Conservation (phyloP, 2,113 vertebrate species). For the Perca fluviatilis region DNA sequence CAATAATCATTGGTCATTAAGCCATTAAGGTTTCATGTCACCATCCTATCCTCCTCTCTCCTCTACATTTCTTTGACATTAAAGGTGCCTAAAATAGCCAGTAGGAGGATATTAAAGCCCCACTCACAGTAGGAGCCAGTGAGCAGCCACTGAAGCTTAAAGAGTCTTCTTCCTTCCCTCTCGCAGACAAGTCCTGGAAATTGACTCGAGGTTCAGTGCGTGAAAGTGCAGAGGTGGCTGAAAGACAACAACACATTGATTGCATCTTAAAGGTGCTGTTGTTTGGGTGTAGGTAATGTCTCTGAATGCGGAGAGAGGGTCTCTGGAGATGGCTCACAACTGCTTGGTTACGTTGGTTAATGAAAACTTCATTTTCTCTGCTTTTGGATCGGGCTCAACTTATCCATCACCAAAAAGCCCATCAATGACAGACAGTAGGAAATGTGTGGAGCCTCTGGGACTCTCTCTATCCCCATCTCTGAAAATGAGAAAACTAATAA, state of each 20-base stretch:
- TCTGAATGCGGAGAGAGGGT: slow-evolving; percentile 40
- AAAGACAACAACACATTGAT: slow-evolving; percentile 49
- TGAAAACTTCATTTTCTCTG: slow-evolving; percentile 67
- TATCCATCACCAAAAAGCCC: slow-evolving; percentile 63
- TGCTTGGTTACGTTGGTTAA: slow-evolving; percentile 57
- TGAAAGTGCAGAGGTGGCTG: slow-evolving; percentile 55
- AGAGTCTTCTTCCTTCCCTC: slow-evolving; percentile 21
- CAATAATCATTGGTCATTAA: slow-evolving; percentile 14
- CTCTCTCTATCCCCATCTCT: slow-evolving; percentile 32
- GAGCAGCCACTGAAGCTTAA: slow-evolving; percentile 29
- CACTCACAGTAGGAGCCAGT: slow-evolving; percentile 16
- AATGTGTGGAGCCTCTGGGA: slow-evolving; percentile 29
- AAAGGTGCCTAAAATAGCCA: slow-evolving; percentile 31
- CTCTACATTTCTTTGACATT: slow-evolving; percentile 17
- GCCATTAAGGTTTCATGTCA: neutral
- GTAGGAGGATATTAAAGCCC: slow-evolving; percentile 26
- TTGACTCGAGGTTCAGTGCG: slow-evolving; percentile 41
- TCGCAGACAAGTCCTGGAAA: slow-evolving; percentile 42
- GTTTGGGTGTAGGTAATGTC: slow-evolving; percentile 57
- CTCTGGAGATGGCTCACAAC: slow-evolving; percentile 42
- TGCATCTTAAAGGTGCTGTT: slow-evolving; percentile 39
- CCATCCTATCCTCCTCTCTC: neutral
- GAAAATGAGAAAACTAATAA: slow-evolving; percentile 65
- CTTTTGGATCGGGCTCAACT: slow-evolving; percentile 43
- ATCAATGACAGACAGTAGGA: slow-evolving; percentile 36